These are phyloP conservation scores for Orchesella flavescens DNA, from an alignment of 2,888 invertebrate species.

Conservation along the genomic window DNA sequence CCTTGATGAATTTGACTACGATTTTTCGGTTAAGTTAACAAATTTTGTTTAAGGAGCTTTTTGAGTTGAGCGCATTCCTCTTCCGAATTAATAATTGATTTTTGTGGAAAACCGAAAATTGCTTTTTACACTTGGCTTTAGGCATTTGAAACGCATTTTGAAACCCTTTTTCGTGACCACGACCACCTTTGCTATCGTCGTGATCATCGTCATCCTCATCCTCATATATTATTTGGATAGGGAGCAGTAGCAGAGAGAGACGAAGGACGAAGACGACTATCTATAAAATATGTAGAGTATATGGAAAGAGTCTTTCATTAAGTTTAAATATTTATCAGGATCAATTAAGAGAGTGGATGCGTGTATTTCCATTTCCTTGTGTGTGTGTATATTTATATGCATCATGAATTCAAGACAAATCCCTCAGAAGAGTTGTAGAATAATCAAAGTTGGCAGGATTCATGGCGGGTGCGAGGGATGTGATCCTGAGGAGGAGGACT, in stretches of 20 bases:
- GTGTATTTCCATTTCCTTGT: not conserved
- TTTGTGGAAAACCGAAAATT: slow-evolving; percentile 44
- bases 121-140: not conserved
- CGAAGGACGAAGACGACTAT: no score
- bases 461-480: slow-evolving; percentile 19
- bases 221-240: not conserved
- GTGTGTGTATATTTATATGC: not conserved
- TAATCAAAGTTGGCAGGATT: slow-evolving; percentile 64
- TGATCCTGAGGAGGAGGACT: slow-evolving; percentile 38
- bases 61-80: not conserved
- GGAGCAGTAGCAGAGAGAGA: no score
- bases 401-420: not conserved
- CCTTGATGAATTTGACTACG: slow-evolving; percentile 28
- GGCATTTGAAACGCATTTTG: no score
- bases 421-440: slow-evolving; percentile 28
- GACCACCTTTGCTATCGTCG: no score
- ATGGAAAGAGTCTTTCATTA: not conserved
- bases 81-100: slow-evolving; percentile 46
- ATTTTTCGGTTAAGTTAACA: slow-evolving; percentile 16
- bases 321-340: slow-evolving; percentile 38
- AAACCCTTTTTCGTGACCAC: no score
- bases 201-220: not conserved
- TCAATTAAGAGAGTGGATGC: slow-evolving; percentile 2
- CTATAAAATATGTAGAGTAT: not conserved
- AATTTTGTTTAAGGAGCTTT: slow-evolving; percentile 24